phyloP scores from a whole-genome alignment of 1,140 invertebrate genomes.

The Drosophila tani region DNA sequence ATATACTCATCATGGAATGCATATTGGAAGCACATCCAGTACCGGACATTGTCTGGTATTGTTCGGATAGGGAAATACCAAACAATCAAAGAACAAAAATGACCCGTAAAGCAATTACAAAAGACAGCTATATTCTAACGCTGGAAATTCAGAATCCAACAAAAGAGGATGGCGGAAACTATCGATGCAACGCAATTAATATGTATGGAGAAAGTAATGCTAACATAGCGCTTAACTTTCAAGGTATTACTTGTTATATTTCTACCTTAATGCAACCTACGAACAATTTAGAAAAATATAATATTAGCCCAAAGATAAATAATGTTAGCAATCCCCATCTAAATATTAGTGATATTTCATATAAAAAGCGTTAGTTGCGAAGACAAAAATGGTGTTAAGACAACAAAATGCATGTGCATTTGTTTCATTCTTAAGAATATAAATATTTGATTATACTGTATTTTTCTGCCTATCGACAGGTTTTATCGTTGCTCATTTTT shows the following conservation, averaged over 20 bases:
- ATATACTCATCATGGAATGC: constrained; percentile 97
- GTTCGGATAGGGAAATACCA: constrained; percentile 92
- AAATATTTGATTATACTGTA: neutral
- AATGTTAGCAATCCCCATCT: constrained; percentile 1
- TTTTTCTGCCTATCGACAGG: neutral
- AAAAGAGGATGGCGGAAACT: constrained; percentile 98
- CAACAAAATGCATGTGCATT: constrained; percentile 5
- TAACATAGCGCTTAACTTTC: constrained; percentile 99
- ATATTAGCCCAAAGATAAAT: neutral
- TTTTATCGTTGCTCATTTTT: neutral
- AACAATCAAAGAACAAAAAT: constrained; percentile 94
- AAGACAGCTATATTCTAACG: constrained; percentile 95
- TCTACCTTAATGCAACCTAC: constrained; percentile 10
- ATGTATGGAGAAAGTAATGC: constrained; percentile 99
- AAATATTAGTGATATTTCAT: neutral
- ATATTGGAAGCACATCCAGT: constrained; percentile 96
- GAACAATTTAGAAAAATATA: constrained; percentile 3
- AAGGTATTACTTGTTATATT: constrained; percentile 89
- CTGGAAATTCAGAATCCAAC: constrained; percentile 97
- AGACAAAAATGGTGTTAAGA: neutral
- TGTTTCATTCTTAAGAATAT: neutral
- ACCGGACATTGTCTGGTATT: constrained; percentile 98
- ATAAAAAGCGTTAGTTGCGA: constrained; percentile 3
- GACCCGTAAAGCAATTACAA: constrained; percentile 92
- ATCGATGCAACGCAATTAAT: constrained; percentile 99